Conservation (phyloP, 2,797 vertebrate genomes). For the Forpus xanthops region DNA sequence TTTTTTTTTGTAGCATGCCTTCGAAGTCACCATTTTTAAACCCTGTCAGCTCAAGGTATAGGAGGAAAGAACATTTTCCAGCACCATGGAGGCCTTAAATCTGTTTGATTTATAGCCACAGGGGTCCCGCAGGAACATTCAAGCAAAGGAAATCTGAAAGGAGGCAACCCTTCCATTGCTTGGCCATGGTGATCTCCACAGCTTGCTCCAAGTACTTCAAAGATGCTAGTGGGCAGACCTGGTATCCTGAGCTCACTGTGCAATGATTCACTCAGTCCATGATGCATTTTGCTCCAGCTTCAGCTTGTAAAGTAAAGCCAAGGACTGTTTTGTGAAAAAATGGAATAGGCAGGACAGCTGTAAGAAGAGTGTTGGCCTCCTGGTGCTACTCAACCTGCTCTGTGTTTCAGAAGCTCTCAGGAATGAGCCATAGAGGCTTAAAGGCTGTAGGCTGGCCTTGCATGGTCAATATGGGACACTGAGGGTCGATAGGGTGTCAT, state of each 20-base stretch:
- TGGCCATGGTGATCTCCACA: neutral
- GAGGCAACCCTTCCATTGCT: neutral
- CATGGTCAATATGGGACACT: neutral
- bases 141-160: neutral
- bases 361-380: neutral
- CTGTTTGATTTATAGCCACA: neutral
- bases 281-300: neutral
- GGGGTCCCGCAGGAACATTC: neutral
- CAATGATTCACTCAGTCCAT: neutral
- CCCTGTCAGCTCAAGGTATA: neutral
- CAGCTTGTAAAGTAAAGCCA: neutral
- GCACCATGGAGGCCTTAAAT: neutral
- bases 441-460: neutral
- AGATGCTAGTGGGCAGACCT: neutral
- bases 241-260: neutral
- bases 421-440: neutral
- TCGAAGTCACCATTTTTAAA: neutral
- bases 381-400: neutral
- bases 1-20: neutral
- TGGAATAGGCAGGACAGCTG: neutral
- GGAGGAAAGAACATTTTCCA: neutral
- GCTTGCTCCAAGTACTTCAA: neutral
- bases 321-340: neutral
- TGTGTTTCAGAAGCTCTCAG: neutral
- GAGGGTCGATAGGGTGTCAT: neutral